Conservation (phyloP, 2,113 vertebrate species). For the Tachycineta bicolor region DNA sequence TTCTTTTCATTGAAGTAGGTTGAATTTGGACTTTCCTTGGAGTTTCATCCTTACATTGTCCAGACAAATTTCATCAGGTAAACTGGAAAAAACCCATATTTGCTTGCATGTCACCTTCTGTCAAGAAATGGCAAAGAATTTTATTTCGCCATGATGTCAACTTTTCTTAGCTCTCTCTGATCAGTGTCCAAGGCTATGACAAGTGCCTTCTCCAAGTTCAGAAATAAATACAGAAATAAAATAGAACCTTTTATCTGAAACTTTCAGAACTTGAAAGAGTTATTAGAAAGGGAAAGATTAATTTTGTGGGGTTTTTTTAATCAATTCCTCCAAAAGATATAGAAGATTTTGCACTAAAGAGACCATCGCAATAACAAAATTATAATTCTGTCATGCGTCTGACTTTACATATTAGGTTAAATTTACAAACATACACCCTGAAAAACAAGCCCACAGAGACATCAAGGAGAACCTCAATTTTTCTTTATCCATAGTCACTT, state of each 20-base stretch:
- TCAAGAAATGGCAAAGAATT: slow-evolving; percentile 19
- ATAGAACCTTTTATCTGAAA: background rate
- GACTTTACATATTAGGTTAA: background rate
- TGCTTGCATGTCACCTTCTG: background rate
- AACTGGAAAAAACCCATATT: background rate
- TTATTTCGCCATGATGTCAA: slow-evolving; percentile 9
- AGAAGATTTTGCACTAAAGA: background rate
- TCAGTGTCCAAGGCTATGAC: background rate
- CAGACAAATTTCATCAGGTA: background rate
- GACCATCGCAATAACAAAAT: background rate
- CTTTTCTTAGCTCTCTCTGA: background rate
- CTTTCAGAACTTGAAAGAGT: background rate
- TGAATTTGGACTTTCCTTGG: background rate
- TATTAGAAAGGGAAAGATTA: background rate
- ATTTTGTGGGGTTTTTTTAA: background rate
- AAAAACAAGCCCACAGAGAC: background rate
- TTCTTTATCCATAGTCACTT: background rate
- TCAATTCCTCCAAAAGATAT: background rate
- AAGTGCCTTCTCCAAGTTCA: background rate
- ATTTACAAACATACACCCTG: accelerated
- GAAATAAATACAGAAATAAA: background rate
- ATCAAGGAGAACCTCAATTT: background rate
- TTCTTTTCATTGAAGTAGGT: background rate
- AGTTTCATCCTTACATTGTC: background rate
- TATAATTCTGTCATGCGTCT: background rate